Conservation (phyloP, 2,113 vertebrate species). For the Balaeniceps rex region DNA sequence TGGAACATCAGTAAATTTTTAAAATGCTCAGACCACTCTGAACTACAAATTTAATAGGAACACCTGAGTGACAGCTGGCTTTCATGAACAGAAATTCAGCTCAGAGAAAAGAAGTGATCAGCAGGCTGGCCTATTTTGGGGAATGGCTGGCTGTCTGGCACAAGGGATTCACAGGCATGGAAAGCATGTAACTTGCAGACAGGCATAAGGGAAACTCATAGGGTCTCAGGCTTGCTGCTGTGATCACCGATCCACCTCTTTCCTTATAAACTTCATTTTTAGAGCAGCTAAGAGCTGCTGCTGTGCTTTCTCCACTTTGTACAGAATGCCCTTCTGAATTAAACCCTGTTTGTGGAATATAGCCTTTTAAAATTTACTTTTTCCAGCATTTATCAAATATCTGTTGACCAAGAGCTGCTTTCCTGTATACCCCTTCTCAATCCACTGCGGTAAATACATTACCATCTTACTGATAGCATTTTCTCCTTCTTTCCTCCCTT, state of each 20-base stretch:
- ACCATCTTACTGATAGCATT: not conserved
- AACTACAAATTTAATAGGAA: constrained; percentile 25
- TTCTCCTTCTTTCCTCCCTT: not conserved
- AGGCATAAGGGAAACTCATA: not conserved
- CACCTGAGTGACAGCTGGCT: not conserved
- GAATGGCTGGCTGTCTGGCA: not conserved
- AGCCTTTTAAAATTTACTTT: not conserved
- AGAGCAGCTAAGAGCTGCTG: not conserved
- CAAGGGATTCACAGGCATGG: not conserved
- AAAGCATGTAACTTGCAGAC: not conserved
- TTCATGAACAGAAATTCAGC: not conserved
- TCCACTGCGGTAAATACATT: not conserved
- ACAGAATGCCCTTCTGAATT: not conserved
- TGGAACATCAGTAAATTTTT: constrained; percentile 11
- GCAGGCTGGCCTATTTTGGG: not conserved
- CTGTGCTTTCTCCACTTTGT: not conserved
- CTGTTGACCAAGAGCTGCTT: not conserved
- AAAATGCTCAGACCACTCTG: not conserved
- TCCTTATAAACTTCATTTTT: not conserved
- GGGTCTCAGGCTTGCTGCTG: not conserved
- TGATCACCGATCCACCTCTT: not conserved
- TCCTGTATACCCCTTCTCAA: not conserved
- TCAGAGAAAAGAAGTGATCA: not conserved
- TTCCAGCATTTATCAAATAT: not conserved
- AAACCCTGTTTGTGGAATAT: not conserved